A percentile compares a stretch with the other conserved stretches of the same genome.
Conservation (phyloP, 2,888 invertebrate species). For the Dinocampus coccinellae region DNA sequence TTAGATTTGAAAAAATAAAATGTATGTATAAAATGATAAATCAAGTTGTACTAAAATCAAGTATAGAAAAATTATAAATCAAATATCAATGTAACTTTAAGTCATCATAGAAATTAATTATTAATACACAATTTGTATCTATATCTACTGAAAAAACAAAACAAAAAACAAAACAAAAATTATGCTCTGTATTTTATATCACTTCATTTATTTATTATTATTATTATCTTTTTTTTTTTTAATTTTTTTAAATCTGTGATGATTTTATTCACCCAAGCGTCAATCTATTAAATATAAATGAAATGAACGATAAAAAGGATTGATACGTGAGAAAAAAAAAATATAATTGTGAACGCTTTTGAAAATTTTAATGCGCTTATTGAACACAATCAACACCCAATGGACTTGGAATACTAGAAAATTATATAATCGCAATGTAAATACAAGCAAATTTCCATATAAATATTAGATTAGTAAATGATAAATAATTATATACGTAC, state of each 20-base stretch:
- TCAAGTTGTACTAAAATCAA: too few species aligned
- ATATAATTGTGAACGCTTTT: background rate
- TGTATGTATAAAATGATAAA: too few species aligned
- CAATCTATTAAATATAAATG: background rate
- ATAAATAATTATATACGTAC: slow-evolving; percentile 31
- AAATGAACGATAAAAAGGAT: background rate
- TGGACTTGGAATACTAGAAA: slow-evolving; percentile 20
- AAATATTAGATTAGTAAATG: slow-evolving; percentile 40
- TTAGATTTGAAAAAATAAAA: too few species aligned
- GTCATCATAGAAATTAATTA: background rate
- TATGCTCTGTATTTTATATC: background rate
- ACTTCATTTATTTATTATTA: background rate
- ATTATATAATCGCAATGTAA: slow-evolving; percentile 34
- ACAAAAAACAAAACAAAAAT: background rate
- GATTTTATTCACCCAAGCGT: slow-evolving; percentile 21
- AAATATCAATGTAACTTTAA: background rate
- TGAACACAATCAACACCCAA: slow-evolving; percentile 31
- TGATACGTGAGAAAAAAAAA: background rate
- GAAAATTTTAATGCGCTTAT: slow-evolving; percentile 25
- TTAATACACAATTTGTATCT: background rate
- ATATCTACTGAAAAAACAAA: background rate
- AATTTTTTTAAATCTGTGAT: slow-evolving; percentile 33
- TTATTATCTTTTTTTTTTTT: background rate
- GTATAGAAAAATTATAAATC: background rate
- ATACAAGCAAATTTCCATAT: slow-evolving; percentile 31